A percentile compares a stretch with the other conserved stretches of the same genome.
Conservation (phyloP, 2,113 vertebrate genomes). For the Rutilus rutilus region DNA sequence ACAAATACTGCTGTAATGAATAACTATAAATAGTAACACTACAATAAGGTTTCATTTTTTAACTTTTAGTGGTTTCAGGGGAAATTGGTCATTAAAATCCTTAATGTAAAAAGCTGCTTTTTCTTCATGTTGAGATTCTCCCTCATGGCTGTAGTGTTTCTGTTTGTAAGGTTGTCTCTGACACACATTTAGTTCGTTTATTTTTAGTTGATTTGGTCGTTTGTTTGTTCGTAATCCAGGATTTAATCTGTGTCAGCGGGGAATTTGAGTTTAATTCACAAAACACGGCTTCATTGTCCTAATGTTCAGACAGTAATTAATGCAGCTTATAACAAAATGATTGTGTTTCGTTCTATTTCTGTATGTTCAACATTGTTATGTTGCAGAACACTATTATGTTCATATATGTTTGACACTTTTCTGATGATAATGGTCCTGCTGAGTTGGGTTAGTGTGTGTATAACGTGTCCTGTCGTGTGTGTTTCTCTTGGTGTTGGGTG, state of each 20-base stretch:
- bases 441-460: constrained; percentile 4
- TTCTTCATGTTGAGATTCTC: background rate
- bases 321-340: background rate
- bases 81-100: too few relatives aligned
- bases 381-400: background rate
- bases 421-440: background rate
- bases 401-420: too few relatives aligned
- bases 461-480: constrained; percentile 4
- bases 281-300: background rate
- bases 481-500: constrained; percentile 43
- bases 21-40: too few relatives aligned
- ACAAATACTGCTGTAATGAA: background rate
- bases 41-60: too few relatives aligned
- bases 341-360: background rate
- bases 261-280: background rate
- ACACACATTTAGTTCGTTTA: background rate
- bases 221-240: constrained; percentile 54
- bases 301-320: background rate
- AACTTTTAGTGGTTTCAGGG: too few relatives aligned
- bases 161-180: background rate
- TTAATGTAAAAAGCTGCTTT: too few relatives aligned
- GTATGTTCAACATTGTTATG: background rate
- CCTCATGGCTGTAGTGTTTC: background rate
- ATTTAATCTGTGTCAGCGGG: background rate
- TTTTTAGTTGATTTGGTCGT: constrained; percentile 37